phyloP scores from a whole-genome alignment of 2,888 invertebrate species.

The Crematogaster levior region DNA sequence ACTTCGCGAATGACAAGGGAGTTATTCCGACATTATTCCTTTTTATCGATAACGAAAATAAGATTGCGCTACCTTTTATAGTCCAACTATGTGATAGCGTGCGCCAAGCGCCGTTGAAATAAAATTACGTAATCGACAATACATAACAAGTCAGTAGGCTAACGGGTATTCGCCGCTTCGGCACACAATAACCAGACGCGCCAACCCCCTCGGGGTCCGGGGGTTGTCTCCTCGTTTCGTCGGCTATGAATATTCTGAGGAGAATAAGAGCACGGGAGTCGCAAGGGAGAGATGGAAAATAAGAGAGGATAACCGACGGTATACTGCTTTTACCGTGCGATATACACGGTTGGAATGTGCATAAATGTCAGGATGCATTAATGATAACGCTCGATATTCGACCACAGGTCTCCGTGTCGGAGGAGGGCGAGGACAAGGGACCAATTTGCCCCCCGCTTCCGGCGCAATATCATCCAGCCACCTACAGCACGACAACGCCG shows the following conservation, averaged over 20 bases:
- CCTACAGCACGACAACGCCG: conserved; percentile 81
- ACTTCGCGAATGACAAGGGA: conserved; percentile 10
- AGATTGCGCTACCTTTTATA: neutral
- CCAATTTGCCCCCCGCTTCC: conserved; percentile 85
- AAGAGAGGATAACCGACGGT: conserved; percentile 59
- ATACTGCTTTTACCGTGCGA: conserved; percentile 74
- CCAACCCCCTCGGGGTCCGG: neutral
- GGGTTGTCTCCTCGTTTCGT: conserved; percentile 11
- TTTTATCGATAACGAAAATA: conserved; percentile 19
- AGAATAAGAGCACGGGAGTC: neutral
- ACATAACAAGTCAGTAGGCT: conserved; percentile 35
- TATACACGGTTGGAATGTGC: conserved; percentile 68
- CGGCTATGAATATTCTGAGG: conserved; percentile 31
- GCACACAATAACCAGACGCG: conserved; percentile 30
- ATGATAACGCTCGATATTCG: conserved; percentile 79
- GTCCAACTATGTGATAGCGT: neutral
- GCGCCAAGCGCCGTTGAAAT: conserved; percentile 28
- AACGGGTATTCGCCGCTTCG: conserved; percentile 6
- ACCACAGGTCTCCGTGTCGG: conserved; percentile 82
- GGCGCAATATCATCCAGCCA: conserved; percentile 82
- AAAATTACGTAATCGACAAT: conserved; percentile 40
- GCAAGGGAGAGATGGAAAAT: conserved; percentile 42
- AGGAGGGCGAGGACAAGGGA: conserved; percentile 83
- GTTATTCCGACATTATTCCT: neutral
- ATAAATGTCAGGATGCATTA: conserved; percentile 82